These are phyloP conservation scores for Drosophila mettleri DNA, from an alignment of 2,888 invertebrate genomes.

Conservation along the genomic window DNA sequence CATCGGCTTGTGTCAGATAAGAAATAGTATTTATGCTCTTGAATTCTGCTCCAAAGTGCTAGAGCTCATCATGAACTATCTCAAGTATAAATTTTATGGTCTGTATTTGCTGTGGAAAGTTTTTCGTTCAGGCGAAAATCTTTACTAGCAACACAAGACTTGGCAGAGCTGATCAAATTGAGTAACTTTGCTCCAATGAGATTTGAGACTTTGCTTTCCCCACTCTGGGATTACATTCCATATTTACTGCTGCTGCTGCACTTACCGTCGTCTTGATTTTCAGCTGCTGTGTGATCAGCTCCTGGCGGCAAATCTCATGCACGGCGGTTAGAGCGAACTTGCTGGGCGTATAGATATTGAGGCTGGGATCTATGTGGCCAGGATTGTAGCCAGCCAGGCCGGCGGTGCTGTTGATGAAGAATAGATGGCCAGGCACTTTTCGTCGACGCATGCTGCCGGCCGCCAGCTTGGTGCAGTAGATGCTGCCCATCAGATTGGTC, in stretches of 20 bases:
- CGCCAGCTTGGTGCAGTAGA: conserved; percentile 86
- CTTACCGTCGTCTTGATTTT: conserved; percentile 84
- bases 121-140: no score
- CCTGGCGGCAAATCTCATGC: conserved; percentile 82
- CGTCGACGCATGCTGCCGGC: conserved; percentile 85
- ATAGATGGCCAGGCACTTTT: conserved; percentile 78
- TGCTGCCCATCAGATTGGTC: conserved; percentile 85
- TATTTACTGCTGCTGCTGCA: no score
- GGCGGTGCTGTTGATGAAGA: conserved; percentile 81
- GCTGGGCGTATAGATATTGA: conserved; percentile 82
- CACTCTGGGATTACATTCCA: no score
- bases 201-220: no score
- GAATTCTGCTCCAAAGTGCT: no score
- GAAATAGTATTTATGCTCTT: not conserved
- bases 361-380: conserved; percentile 61
- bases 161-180: no score
- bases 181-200: no score
- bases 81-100: no score
- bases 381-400: conserved; percentile 77
- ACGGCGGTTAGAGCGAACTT: conserved; percentile 83
- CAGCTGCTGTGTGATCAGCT: conserved; percentile 75
- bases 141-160: no score
- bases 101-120: no score
- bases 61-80: no score
- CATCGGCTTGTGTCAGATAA: not conserved